phyloP scores from a whole-genome alignment of 2,797 vertebrate species.

The Ataeniobius toweri region DNA sequence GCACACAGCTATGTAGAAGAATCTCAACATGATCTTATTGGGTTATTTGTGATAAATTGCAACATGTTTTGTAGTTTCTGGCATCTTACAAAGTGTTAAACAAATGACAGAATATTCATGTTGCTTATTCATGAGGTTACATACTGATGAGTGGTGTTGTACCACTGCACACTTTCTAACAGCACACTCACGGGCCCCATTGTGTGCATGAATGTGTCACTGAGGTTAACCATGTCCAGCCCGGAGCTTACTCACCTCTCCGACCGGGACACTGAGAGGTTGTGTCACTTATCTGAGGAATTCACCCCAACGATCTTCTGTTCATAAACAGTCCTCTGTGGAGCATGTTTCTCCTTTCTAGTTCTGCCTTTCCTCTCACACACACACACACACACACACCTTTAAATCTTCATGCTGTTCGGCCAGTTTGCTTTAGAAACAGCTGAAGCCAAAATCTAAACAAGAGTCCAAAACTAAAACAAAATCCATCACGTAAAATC shows the following conservation, averaged over 20 bases:
- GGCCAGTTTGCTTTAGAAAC: conserved; percentile 36
- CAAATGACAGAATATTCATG: background rate
- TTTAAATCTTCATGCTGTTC: conserved; percentile 12
- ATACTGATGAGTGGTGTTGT: background rate
- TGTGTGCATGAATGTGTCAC: conserved; percentile 27
- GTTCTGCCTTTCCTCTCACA: conserved; percentile 20
- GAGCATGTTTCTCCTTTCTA: conserved; percentile 47
- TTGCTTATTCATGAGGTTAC: conserved; percentile 10
- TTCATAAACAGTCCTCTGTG: conserved; percentile 77
- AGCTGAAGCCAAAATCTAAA: conserved; percentile 36
- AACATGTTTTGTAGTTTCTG: conserved; percentile 18
- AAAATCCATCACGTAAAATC: conserved; percentile 37
- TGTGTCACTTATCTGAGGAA: conserved; percentile 77
- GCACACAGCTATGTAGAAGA: background rate
- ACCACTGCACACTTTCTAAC: conserved; percentile 11
- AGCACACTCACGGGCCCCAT: background rate
- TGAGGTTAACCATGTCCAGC: conserved; percentile 52
- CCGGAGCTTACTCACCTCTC: conserved; percentile 31
- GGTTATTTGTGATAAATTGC: conserved; percentile 22
- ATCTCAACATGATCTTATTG: conserved; percentile 30
- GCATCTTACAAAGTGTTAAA: background rate
- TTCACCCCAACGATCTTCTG: conserved; percentile 67
- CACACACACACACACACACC: background rate
- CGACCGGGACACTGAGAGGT: conserved; percentile 56
- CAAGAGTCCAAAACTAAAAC: conserved; percentile 36